Conservation (phyloP, 2,113 vertebrate species). For the Hippocampus guttulatus region DNA sequence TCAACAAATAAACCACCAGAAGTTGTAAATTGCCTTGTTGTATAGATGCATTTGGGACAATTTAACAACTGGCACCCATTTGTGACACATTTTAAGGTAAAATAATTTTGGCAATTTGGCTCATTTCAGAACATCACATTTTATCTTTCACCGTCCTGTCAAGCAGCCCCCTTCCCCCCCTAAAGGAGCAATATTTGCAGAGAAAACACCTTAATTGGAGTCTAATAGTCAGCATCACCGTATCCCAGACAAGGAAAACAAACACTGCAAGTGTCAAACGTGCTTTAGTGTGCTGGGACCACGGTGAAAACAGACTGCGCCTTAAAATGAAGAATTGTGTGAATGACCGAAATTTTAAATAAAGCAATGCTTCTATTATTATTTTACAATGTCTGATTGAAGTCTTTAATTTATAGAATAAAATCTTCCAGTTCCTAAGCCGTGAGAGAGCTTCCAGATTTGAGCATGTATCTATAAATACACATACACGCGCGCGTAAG, state of each 20-base stretch:
- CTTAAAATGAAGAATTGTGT: neutral
- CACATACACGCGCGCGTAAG: neutral
- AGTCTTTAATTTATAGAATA: neutral
- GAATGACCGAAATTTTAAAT: neutral
- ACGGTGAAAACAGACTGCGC: neutral
- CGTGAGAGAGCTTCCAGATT: neutral
- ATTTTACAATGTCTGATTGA: neutral
- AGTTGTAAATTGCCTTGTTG: neutral
- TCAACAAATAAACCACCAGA: neutral
- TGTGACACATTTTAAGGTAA: neutral
- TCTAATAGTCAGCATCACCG: conserved; percentile 24
- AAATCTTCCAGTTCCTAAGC: neutral
- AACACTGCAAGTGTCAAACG: conserved; percentile 15
- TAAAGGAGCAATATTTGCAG: conserved; percentile 41
- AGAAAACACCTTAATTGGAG: conserved; percentile 36
- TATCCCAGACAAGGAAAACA: conserved; percentile 41
- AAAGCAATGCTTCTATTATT: neutral
- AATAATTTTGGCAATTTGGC: neutral
- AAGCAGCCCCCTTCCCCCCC: conserved; percentile 1
- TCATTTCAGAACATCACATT: neutral
- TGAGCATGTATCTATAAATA: neutral
- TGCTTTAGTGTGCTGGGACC: neutral
- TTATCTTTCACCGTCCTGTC: neutral
- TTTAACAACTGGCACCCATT: neutral
- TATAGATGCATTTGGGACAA: neutral